Evolutionary conservation across 2,797 vertebrate genomes (phyloP).

Genomic region (Craterocephalus amniculus): DNA sequence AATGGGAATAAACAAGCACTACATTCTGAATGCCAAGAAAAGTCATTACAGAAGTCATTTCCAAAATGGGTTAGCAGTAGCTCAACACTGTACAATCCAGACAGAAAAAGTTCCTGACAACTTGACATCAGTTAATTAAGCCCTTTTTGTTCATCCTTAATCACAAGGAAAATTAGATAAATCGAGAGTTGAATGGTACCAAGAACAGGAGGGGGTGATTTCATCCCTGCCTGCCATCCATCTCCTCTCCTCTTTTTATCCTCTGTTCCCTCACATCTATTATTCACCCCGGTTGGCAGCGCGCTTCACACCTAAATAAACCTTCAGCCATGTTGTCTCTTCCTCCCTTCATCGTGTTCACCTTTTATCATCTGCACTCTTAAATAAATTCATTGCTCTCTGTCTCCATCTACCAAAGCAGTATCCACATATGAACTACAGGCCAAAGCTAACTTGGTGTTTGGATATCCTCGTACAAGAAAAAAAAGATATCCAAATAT

Average conservation of each 20-base stretch:
- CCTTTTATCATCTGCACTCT: slow-evolving; percentile 3
- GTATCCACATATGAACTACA: background rate
- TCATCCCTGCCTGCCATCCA: slow-evolving; percentile 41
- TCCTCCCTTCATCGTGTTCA: slow-evolving; percentile 9
- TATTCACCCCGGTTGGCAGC: slow-evolving; percentile 72
- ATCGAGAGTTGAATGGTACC: slow-evolving; percentile 12
- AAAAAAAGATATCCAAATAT: background rate
- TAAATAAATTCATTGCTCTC: slow-evolving; percentile 1
- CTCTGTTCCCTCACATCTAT: slow-evolving; percentile 68
- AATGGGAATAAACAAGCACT: background rate
- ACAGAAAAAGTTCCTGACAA: slow-evolving; percentile 1
- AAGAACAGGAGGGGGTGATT: slow-evolving; percentile 33
- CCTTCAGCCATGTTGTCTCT: slow-evolving; percentile 27
- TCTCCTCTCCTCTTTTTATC: slow-evolving; percentile 49
- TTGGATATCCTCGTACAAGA: background rate
- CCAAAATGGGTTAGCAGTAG: background rate
- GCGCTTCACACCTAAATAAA: slow-evolving; percentile 60
- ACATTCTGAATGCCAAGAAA: background rate
- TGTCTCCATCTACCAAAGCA: slow-evolving; percentile 1
- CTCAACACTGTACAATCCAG: background rate
- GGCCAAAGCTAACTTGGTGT: background rate
- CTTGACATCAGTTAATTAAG: background rate
- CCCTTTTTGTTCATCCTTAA: slow-evolving; percentile 14
- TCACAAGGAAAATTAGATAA: slow-evolving; percentile 29
- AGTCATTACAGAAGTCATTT: background rate